Evolutionary conservation across 2,888 invertebrate species (phyloP), one percentile per base, ranked within the genome.

Genomic region (Smittia aterrima): DNA sequence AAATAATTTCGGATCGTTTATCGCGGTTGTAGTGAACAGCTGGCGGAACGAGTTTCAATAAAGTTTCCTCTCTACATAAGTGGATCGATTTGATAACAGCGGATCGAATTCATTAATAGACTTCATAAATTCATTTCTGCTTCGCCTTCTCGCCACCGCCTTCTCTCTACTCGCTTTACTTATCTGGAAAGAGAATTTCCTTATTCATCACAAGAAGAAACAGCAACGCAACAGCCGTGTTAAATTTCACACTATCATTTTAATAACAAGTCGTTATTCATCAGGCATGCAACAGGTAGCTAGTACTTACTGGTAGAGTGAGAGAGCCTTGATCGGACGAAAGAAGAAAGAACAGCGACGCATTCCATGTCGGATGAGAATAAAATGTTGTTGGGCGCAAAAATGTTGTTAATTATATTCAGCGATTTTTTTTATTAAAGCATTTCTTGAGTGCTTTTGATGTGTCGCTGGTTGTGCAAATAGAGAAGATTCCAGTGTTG

Each of bases 181-280:
- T 66, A 24, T 25, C 38, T 32, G 18, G 9, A 25, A 53, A 41
- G 32, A 27, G 54, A 70, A 25, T 70, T 70, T 70, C 72, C 53
- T 70, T 47, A 70, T 24, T 71, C 58, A 53, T 62, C 72, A 72
- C 25, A 9, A 58, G 24, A 58, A 38, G 25, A 13, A 32, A 27
- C 70, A 68, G 47, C 22, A 58, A 9, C 58, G 2, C 6, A 6
- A 53, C 68, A 72, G 32, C 22, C 72, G 72, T 62, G 72, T 72
- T 72, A 62, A 72, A 72, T 72, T 72, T 58, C 72, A 72, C 72
- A 62, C 72, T 72, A 72, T 72, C 72, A 32, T 72, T 72, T 72
- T 72, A 72, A 72, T 72, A 72, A 72, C 72, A 70, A 25, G 53
- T 72, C 72, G 72, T 70, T 70, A 70, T 66, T 66, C 66, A 66